These are phyloP conservation scores for Orycteropus afer DNA, from an alignment of 2,113 vertebrate species.

Conservation along the genomic window DNA sequence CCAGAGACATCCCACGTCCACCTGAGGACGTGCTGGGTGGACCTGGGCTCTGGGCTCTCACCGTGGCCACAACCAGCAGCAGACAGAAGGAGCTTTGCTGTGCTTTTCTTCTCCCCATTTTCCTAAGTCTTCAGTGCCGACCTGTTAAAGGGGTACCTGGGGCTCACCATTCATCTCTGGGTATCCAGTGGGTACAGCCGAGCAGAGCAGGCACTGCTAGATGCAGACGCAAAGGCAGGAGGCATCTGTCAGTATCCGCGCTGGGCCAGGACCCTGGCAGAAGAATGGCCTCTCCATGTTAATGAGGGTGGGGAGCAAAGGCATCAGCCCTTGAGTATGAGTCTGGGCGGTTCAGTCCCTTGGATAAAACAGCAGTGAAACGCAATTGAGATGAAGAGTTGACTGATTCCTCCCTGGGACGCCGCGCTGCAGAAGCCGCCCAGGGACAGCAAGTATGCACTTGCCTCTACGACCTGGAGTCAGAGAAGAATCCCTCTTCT, in stretches of 20 bases:
- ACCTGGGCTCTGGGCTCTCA: background rate
- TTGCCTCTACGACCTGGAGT: background rate
- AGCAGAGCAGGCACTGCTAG: background rate
- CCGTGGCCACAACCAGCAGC: background rate
- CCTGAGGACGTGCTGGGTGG: accelerated
- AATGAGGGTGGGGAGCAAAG: background rate
- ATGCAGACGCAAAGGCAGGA: background rate
- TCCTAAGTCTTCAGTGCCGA: background rate
- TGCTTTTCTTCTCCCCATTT: background rate
- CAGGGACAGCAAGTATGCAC: accelerated
- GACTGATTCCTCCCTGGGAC: background rate
- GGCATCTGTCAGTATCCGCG: background rate
- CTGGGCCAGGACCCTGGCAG: background rate
- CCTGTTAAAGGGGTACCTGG: background rate
- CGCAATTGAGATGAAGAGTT: too few species aligned
- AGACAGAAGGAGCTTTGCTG: background rate
- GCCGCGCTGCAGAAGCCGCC: background rate
- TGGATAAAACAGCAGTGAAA: background rate
- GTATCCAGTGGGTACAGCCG: too few species aligned
- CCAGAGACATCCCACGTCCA: background rate
- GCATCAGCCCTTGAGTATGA: background rate
- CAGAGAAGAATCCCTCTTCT: background rate
- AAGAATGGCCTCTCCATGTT: background rate
- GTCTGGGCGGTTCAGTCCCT: background rate
- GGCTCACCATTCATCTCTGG: background rate